Evolutionary conservation across 2,113 vertebrate species (phyloP).

Genomic region (Misgurnus mizolepis): DNA sequence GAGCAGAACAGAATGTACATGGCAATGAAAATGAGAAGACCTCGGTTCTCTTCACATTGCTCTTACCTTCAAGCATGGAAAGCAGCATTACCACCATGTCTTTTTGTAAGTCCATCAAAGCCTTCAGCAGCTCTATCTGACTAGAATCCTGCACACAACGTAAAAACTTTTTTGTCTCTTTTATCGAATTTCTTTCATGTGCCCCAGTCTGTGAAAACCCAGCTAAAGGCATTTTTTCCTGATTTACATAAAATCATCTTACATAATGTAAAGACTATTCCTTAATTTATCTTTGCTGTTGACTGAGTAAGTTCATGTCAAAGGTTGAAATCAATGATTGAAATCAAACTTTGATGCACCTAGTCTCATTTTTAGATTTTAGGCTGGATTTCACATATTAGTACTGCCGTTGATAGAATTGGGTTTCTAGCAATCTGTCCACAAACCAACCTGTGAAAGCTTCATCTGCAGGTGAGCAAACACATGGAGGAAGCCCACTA

Average conservation of each 20-base stretch:
- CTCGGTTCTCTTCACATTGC: neutral
- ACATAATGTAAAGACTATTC: too few relatives aligned
- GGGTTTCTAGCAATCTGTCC: neutral
- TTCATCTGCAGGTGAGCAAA: slow-evolving; percentile 99
- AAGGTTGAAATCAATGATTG: too few relatives aligned
- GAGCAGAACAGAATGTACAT: neutral
- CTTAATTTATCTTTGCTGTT: too few relatives aligned
- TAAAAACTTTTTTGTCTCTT: slow-evolving; percentile 10
- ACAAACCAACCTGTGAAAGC: slow-evolving; percentile 84
- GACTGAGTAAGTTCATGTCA: too few relatives aligned
- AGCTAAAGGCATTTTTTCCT: too few relatives aligned
- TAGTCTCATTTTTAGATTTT: too few relatives aligned
- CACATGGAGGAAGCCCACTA: slow-evolving; percentile 94
- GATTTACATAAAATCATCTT: too few relatives aligned
- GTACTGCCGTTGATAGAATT: too few relatives aligned
- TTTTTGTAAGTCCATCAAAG: slow-evolving; percentile 95
- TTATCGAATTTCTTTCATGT: neutral
- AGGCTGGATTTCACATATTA: too few relatives aligned
- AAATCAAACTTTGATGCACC: too few relatives aligned
- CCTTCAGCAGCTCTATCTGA: slow-evolving; percentile 91
- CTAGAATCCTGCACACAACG: slow-evolving; percentile 83
- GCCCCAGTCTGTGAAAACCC: too few relatives aligned
- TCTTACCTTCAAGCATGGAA: slow-evolving; percentile 93
- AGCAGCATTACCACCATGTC: slow-evolving; percentile 97
- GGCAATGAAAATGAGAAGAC: neutral